Base-by-base conservation (phyloP, 1,140 invertebrate species). In the Micrasema minimum region DNA sequence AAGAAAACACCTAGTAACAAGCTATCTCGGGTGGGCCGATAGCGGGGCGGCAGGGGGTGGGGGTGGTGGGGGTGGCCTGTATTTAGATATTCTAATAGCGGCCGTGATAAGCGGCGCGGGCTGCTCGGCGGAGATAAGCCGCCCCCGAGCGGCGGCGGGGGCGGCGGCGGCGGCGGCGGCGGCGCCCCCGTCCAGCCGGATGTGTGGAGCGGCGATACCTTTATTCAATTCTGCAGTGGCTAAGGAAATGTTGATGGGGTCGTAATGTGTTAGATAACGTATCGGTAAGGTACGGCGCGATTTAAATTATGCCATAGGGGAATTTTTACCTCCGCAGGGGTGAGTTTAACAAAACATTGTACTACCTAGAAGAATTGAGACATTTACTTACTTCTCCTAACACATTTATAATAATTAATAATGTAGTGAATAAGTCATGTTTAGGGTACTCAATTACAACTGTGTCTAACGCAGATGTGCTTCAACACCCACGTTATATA, bases 51-150 rank as follows among this genome's bases (percentile, higher is more conserved):
- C 23, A 2, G 45, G 41, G 23, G 46, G 46, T n/a, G 51, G n/a
- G 48, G 48, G 14, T 31, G 55, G 51, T 11, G 62, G 43, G 35
- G 69, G 48, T 18, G 71, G 45, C 51, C 26, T 59, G 74, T 75
- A 75, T 75, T 75, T 75, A 75, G 74, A 75, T 75, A 75, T 75
- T 75, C 74, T 75, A 75, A 75, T 75, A 65, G 74, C 66, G 74
- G 69, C 53, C 55, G 59, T 66, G 74, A 75, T 75, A 75, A 75
- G 70, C 51, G 67, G 73, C 73, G 73, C 73, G 70, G 74, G 74
- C 74, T 75, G 74, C 70, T 45, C 45, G 26, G 43, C 64, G 46
- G 66, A 72, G 74, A 75, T 75, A 75, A 75, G 71, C 31, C 66
- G 71, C 59, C 65, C 38, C 43, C 65, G 2, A 4, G 20, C 23